phyloP scores from a whole-genome alignment of 2,888 invertebrate species.

The Synergus gifuensis region DNA sequence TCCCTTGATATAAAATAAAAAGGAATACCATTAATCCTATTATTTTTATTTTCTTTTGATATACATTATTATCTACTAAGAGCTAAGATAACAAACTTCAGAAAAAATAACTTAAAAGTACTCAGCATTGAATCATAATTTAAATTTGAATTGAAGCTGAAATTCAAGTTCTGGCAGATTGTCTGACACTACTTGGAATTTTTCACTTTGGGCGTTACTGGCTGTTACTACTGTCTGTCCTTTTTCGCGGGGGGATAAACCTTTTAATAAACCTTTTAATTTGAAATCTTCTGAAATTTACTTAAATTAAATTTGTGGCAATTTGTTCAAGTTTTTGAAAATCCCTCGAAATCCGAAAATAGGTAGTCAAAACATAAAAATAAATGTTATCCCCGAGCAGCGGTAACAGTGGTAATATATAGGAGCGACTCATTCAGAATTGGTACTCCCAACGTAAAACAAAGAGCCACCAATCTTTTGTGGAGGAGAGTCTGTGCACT shows the following conservation, averaged over 20 bases:
- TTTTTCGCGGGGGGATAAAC: background rate
- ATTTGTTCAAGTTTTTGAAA: background rate
- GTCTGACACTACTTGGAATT: background rate
- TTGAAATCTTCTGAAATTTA: background rate
- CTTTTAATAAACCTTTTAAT: no score
- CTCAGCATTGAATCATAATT: no score
- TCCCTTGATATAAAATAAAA: background rate
- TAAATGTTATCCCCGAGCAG: background rate
- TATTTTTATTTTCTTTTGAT: no score
- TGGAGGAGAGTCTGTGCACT: conserved; percentile 36
- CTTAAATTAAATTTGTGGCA: background rate
- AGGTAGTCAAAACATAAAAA: background rate
- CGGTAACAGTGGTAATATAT: background rate
- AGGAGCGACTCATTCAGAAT: conserved; percentile 27
- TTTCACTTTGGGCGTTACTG: background rate
- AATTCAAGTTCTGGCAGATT: background rate
- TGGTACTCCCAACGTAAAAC: conserved; percentile 26
- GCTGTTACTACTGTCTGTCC: conserved; percentile 4
- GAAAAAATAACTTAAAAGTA: no score
- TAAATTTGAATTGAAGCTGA: background rate
- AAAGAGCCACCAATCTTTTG: conserved; percentile 39
- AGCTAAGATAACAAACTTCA: no score
- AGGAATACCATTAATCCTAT: no score
- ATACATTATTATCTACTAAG: no score
- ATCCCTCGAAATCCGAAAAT: background rate